Evolutionary conservation across 1,140 invertebrate genomes (phyloP).

Genomic region (Anthonomus grandis): DNA sequence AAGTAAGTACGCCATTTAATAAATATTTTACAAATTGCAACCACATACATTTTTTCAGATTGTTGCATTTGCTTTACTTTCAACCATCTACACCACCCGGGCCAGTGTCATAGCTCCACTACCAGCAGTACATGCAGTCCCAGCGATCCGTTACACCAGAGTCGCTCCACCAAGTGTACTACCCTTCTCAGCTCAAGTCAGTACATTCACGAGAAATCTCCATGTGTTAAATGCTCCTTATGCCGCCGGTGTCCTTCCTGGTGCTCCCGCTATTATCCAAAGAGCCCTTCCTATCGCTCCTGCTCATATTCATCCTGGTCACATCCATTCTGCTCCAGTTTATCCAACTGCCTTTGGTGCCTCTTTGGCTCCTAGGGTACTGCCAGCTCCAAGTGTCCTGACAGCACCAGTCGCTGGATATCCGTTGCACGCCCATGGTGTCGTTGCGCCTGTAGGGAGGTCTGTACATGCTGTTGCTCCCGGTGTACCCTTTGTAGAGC

Average conservation of each 20-base stretch:
- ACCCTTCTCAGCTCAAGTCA: slow-evolving; percentile 37
- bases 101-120: slow-evolving; percentile 14
- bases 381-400: slow-evolving; percentile 14
- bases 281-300: slow-evolving; percentile 17
- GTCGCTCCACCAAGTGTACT: slow-evolving; percentile 32
- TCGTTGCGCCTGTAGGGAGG: background rate
- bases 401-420: too few relatives aligned
- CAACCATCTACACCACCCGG: background rate
- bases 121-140: slow-evolving; percentile 5
- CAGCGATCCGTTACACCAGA: slow-evolving; percentile 26
- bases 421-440: background rate
- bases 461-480: slow-evolving; percentile 26
- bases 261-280: slow-evolving; percentile 22
- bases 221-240: slow-evolving; percentile 34
- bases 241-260: slow-evolving; percentile 30
- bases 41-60: slow-evolving; percentile 22
- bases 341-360: slow-evolving; percentile 10
- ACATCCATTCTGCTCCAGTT: too few relatives aligned
- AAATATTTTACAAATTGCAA: background rate
- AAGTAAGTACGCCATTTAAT: slow-evolving; percentile 4
- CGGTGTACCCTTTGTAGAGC: background rate
- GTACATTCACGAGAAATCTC: slow-evolving; percentile 31
- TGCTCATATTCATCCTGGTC: too few relatives aligned
- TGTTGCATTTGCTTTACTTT: slow-evolving; percentile 8
- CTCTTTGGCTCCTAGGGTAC: slow-evolving; percentile 4